These are phyloP conservation scores for Drosophila serrata DNA, from an alignment of 1,140 invertebrate genomes.

Conservation along the genomic window DNA sequence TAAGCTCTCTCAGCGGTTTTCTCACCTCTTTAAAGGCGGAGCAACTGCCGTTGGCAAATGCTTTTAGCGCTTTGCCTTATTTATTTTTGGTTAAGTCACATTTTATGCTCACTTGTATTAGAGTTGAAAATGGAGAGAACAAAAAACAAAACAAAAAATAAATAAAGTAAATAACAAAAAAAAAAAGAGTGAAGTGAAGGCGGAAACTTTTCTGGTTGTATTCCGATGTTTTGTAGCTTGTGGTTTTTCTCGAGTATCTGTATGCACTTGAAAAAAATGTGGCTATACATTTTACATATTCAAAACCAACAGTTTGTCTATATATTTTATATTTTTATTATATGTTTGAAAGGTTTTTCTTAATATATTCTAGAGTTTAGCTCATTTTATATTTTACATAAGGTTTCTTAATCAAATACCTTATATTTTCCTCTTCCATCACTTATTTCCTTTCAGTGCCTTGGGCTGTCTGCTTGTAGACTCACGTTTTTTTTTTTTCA, in stretches of 20 bases:
- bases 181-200: constrained; percentile 52
- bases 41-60: constrained; percentile 37
- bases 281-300: not conserved
- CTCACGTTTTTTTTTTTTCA: constrained; percentile 73
- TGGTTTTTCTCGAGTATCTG: constrained; percentile 25
- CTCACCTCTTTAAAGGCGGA: constrained; percentile 15
- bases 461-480: constrained; percentile 55
- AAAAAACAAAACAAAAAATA: too few species aligned
- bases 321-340: fast-evolving
- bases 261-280: constrained; percentile 14
- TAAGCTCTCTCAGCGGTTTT: constrained; percentile 42
- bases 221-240: constrained; percentile 26
- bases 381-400: not conserved
- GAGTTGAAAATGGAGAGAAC: constrained; percentile 23
- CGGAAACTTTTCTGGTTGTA: constrained; percentile 60
- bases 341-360: fast-evolving
- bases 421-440: not conserved
- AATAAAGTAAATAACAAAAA: constrained; percentile 27
- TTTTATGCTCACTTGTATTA: constrained; percentile 53
- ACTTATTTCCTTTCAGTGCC: constrained; percentile 6
- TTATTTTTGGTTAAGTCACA: constrained; percentile 68
- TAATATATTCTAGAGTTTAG: not conserved
- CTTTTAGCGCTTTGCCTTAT: constrained; percentile 70
- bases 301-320: too few species aligned
- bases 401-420: too few species aligned